Base-by-base conservation (phyloP, 2,888 invertebrate species). In the Lapara coniferarum region DNA sequence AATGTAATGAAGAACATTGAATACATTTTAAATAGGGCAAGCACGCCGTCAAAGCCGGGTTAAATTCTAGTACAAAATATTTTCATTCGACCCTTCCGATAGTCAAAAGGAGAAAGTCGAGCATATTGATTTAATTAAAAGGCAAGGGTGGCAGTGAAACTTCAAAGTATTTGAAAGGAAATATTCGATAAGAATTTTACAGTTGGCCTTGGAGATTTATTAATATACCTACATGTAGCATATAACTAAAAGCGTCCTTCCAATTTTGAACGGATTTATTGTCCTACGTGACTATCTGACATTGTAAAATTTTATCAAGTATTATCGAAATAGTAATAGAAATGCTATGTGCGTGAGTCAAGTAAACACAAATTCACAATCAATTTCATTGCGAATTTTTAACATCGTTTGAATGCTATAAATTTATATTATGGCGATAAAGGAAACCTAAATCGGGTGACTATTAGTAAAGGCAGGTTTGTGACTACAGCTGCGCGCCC, bases 111-210 rank as follows among this genome's bases (percentile, higher is more conserved):
- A 19, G 58, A 7, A 59, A 16, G n/a, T 55, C 13, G 25, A 69
- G 8, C 1, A 46, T 66, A 57, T 66, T 25, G 13, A 69, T 69
- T 72, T 72, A 70, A 73, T 78, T 73, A 74, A 69, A 75, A 67
- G 51, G 56, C 67, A 68, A 69, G 67, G 59, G 37, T 49, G 56
- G 69, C 53, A 67, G 16, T 55, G n/a, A 68, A 71, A 70, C 69
- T 73, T 70, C 66, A 67, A 67, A 71, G 66, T 70, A 72, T 70
- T 71, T 49, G 44, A 57, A 67, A 57, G 68, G 63, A 72, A 67
- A 59, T 70, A 71, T 74, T 73, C 57, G 25, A 51, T 66, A 67
- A 58, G 46, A 74, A 71, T 74, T 78, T 74, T 70, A 66, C 66
- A 70, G 67, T 10, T 52, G 58, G 53, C 67, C 4, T 53, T 66